phyloP scores from a whole-genome alignment of 2,888 invertebrate species.

The Osmoderma eremita region DNA sequence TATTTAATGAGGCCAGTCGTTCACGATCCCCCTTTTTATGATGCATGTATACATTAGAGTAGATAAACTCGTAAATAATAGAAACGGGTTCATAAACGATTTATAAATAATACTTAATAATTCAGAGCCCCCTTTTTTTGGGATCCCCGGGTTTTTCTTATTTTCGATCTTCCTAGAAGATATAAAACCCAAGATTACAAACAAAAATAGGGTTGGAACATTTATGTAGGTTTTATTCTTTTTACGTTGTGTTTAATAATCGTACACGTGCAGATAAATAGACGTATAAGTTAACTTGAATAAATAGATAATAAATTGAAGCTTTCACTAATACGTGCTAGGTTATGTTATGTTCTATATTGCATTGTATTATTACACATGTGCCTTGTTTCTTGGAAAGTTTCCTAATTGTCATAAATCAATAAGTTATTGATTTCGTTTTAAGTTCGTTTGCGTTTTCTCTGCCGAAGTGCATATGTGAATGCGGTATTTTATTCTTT shows the following conservation, averaged over 20 bases:
- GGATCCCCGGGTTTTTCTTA: not conserved
- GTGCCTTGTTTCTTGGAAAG: conserved; percentile 10
- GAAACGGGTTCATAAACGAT: conserved; percentile 21
- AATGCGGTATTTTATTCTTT: no score
- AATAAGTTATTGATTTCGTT: conserved; percentile 19
- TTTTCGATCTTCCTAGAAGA: no score
- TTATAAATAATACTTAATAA: conserved; percentile 34
- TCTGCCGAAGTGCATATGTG: no score
- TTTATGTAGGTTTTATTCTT: conserved; percentile 3
- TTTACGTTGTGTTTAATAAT: not conserved
- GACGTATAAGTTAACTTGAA: no score
- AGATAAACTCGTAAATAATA: conserved; percentile 26
- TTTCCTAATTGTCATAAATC: conserved; percentile 3
- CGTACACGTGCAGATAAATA: no score
- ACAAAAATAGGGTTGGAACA: conserved; percentile 23
- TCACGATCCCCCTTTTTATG: conserved; percentile 13
- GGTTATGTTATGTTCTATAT: no score
- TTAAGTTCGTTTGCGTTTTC: no score
- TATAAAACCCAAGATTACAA: conserved; percentile 5
- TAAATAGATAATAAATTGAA: no score
- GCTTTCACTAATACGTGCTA: no score
- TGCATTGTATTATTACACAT: not conserved
- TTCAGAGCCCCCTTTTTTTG: not conserved
- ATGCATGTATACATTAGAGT: conserved; percentile 18
- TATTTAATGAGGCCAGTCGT: conserved; percentile 5